Evolutionary conservation across 92 coral and sea anemone genomes (phyloP), one percentile per base, ranked within the genome.

Genomic region (Pocillopora grandis): DNA sequence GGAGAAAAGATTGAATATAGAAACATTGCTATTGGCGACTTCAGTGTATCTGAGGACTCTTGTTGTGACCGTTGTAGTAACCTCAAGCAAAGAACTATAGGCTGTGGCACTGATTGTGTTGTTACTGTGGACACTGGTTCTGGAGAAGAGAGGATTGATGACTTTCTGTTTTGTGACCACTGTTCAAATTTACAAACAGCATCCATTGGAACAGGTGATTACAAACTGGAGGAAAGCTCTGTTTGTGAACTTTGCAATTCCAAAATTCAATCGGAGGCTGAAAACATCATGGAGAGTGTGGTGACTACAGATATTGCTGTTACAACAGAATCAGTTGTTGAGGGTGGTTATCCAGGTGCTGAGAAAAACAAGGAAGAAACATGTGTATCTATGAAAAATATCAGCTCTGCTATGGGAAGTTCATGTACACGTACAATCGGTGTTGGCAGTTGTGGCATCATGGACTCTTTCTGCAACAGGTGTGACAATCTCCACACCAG

Each of bases 391-490:
- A 7, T 14, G 48, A 48, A 16, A 64, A 56, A 12, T 16, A 49
- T 23, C 27, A 79, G 56, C 52, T 66, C 55, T 52, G 10, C 21
- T 23, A 66, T 52, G 31, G 21, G n/a, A 16, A 19, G 19, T 14
- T 27, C 59, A 11, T 67, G 59, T 79, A 61, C 77, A 65, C 61
- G 72, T 7, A 62, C 91, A 81, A 48, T 85, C 66, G 97, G 95
- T 67, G 95, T 96, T 33, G 98, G 94, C 9, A 85, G 70, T 33
- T 89, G 91, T 75, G 73, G 91, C 19, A 49, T 87, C 18, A 94
- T 94, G 59, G 93, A 92, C 66, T 77, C 98, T 64, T 62, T 77
- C 66, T 92, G 97, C 82, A 75, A 64, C 42, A 89, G 82, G 33
- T 94, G 98, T 71, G 88, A 76, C 71, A 75, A 75, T 49, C 85